Evolutionary conservation across 2,113 vertebrate genomes (phyloP).

Genomic region (Hymenochirus boettgeri): DNA sequence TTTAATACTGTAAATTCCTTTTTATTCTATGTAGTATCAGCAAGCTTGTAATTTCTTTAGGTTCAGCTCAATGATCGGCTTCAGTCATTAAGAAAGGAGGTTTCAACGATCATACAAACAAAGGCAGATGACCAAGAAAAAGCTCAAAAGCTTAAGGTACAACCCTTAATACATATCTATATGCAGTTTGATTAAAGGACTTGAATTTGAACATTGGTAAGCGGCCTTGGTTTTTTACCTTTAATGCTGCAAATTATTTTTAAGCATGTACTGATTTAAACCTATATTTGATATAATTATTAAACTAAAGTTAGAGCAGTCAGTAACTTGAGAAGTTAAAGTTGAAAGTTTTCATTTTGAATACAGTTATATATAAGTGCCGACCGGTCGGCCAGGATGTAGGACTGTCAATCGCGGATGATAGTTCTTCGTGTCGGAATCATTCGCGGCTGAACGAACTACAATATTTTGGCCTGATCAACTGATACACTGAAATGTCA

Average conservation of each 20-base stretch:
- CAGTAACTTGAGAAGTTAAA: not conserved
- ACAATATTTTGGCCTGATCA: too few species aligned
- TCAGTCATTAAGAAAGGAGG: constrained; percentile 2
- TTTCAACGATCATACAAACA: not conserved
- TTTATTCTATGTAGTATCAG: too few species aligned
- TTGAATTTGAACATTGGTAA: not conserved
- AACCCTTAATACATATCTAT: too few species aligned
- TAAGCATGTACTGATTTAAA: not conserved
- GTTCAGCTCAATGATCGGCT: constrained; percentile 6
- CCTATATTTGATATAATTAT: too few species aligned
- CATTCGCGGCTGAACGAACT: too few species aligned
- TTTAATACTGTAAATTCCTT: too few species aligned
- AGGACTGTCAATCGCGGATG: too few species aligned
- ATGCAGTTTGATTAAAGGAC: not conserved
- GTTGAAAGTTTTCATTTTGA: not conserved
- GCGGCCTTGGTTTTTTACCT: not conserved
- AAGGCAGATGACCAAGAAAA: constrained; percentile 9
- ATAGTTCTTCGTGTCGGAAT: too few species aligned
- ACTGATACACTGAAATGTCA: too few species aligned
- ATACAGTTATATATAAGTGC: too few species aligned
- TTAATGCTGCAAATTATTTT: not conserved
- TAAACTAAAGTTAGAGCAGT: not conserved
- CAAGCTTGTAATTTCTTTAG: not conserved
- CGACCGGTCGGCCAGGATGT: too few species aligned
- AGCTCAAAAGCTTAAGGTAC: constrained; percentile 13